Evolutionary conservation across 35 echinoderm and acorn worm genomes (phyloP).

Genomic region (Heliocidaris erythrogramma): DNA sequence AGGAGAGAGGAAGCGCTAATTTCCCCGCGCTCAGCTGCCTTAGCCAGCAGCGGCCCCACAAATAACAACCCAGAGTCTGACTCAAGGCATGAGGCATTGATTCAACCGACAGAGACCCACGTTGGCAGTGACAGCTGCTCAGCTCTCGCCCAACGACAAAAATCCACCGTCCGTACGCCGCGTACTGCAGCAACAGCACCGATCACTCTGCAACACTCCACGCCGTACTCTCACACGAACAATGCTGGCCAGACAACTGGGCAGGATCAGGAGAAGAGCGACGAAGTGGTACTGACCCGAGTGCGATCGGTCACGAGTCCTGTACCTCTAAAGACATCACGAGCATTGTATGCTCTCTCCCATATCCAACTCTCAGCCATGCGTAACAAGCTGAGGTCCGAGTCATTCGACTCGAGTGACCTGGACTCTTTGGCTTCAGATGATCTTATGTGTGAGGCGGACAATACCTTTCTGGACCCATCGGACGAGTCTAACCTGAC

Average conservation of each 20-base stretch:
- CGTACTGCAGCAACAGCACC: background rate
- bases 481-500: background rate
- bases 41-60: constrained; percentile 17
- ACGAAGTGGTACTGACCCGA: constrained; percentile 32
- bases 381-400: constrained; percentile 45
- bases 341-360: background rate
- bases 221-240: background rate
- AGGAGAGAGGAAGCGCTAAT: constrained; percentile 23
- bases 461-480: constrained; percentile 20
- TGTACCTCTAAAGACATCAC: background rate
- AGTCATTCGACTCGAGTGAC: constrained; percentile 47
- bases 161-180: background rate
- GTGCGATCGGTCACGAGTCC: constrained; percentile 40
- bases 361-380: constrained; percentile 40
- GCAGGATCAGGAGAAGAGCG: background rate
- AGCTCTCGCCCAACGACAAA: background rate
- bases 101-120: background rate
- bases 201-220: background rate
- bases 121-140: background rate
- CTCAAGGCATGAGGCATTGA: background rate
- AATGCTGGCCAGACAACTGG: background rate
- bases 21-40: constrained; percentile 23
- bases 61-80: constrained; percentile 25
- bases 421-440: constrained; percentile 40
- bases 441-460: constrained; percentile 45